Base-by-base conservation (phyloP, 2,797 vertebrate genomes). In the Falco berigora region DNA sequence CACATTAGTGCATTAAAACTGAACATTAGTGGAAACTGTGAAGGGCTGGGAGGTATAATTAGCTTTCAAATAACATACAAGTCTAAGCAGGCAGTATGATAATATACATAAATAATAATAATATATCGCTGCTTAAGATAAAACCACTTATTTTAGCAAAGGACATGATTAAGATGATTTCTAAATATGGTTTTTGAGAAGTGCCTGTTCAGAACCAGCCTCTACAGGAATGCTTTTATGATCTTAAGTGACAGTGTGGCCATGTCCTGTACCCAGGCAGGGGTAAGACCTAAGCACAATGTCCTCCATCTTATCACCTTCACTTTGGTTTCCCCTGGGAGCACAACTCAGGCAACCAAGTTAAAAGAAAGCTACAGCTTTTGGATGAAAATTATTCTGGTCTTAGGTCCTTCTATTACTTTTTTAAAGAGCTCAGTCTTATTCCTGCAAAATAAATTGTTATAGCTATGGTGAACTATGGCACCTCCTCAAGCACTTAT, bases 31-130 rank as follows among this genome's bases (percentile, higher is more conserved):
- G 55, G 85, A 71, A 85, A 91, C 64, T 49, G 63, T 62, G 86
- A 94, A 90, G 91, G 75, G 73, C 78, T 63, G 55, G 79, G 77
- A 93, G 90, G 90, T 92, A 95, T 94, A 96, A 97, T 95, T 96
- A 95, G 56, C 82, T 94, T 88, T 75, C 93, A 94, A 86, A 92
- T 94, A 91, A 79, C 71, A 69, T 55, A 32, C 86, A 91, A 91
- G 90, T 80, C 30, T 67, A 94, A 88, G 90, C 77, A 90, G 94
- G 68, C 75, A 95, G 88, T 68, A 86, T 75, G 68, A 88, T 90
- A 88, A 90, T 82, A 94, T 79, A 83, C 90, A 82, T 94, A 94
- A 97, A 96, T 94, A 96, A 95, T 90, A 92, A 93, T 87, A 96
- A 82, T 58, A 22, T 50, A 78, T 89, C 71, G 38, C 62, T 25